Percentiles rank a stretch among this genome's conserved stretches.
phyloP scores from a whole-genome alignment of 2,888 invertebrate genomes.

The Gnatocerus cornutus region DNA sequence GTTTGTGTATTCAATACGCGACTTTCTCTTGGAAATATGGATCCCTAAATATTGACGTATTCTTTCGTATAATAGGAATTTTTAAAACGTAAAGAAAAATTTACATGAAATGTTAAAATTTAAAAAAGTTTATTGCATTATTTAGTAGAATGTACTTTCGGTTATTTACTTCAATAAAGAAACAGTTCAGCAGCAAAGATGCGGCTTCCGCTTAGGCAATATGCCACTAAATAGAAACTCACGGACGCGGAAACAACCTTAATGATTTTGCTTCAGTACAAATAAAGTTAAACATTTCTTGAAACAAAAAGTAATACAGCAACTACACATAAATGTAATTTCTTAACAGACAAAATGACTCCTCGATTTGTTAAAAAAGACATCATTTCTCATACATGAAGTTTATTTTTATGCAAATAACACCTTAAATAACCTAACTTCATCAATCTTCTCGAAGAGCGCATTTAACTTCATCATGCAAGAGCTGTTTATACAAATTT shows the following conservation, averaged over 20 bases:
- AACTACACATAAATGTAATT: conserved; percentile 36
- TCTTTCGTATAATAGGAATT: conserved; percentile 22
- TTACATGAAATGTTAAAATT: conserved; percentile 11
- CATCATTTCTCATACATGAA: conserved; percentile 7
- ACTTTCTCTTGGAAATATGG: conserved; percentile 40
- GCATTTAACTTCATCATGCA: conserved; percentile 25
- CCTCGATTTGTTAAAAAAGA: background rate
- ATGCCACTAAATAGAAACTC: conserved; percentile 63
- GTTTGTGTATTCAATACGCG: conserved; percentile 41
- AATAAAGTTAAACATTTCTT: conserved; percentile 54
- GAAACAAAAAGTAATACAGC: conserved; percentile 44
- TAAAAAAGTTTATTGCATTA: conserved; percentile 35
- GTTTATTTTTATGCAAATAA: conserved; percentile 19
- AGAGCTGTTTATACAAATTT: conserved; percentile 36
- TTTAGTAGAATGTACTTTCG: conserved; percentile 27
- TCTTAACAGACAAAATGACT: conserved; percentile 21
- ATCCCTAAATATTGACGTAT: conserved; percentile 33
- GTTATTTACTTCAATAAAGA: conserved; percentile 50
- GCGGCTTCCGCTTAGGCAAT: conserved; percentile 55
- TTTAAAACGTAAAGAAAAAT: conserved; percentile 15
- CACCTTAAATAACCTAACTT: conserved; percentile 14
- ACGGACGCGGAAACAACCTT: conserved; percentile 63
- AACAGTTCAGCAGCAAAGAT: conserved; percentile 47
- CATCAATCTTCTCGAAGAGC: conserved; percentile 33
- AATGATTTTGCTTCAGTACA: conserved; percentile 61